Conservation (phyloP, 2,888 invertebrate species). For the Schizaphis graminum region DNA sequence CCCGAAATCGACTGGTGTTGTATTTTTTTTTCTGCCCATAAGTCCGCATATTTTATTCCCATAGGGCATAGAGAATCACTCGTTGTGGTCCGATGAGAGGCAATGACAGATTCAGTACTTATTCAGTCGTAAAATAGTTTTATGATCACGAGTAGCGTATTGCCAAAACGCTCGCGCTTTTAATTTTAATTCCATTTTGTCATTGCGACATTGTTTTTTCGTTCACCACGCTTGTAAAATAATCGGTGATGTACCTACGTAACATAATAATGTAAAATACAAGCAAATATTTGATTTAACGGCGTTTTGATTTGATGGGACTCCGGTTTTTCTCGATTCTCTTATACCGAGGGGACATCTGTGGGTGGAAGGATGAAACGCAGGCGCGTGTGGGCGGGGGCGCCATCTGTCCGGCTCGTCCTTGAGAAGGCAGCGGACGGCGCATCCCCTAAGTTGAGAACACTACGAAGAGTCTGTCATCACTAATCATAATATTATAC, state of each 20-base stretch:
- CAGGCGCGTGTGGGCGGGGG: not conserved
- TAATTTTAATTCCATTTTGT: not conserved
- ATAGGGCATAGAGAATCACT: too few species aligned
- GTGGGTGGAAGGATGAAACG: slow-evolving; percentile 40
- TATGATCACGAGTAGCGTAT: not conserved
- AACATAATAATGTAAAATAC: not conserved
- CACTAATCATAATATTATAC: not conserved
- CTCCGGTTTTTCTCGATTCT: not conserved
- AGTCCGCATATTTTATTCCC: not conserved
- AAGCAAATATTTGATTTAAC: not conserved
- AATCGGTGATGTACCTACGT: not conserved
- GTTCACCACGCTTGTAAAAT: not conserved
- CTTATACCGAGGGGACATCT: slow-evolving; percentile 47
- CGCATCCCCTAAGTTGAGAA: slow-evolving; percentile 55
- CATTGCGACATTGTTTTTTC: not conserved
- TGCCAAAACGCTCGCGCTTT: too few species aligned
- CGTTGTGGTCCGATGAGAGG: not conserved
- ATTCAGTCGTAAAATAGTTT: not conserved
- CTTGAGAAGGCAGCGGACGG: not conserved
- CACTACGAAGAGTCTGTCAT: not conserved
- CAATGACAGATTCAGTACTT: not conserved
- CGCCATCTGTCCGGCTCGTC: slow-evolving; percentile 58
- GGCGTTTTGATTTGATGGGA: not conserved
- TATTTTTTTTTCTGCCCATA: not conserved
- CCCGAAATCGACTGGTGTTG: not conserved